Evolutionary conservation across 2,888 invertebrate species (phyloP).

Genomic region (Exephanes ischioxanthus): DNA sequence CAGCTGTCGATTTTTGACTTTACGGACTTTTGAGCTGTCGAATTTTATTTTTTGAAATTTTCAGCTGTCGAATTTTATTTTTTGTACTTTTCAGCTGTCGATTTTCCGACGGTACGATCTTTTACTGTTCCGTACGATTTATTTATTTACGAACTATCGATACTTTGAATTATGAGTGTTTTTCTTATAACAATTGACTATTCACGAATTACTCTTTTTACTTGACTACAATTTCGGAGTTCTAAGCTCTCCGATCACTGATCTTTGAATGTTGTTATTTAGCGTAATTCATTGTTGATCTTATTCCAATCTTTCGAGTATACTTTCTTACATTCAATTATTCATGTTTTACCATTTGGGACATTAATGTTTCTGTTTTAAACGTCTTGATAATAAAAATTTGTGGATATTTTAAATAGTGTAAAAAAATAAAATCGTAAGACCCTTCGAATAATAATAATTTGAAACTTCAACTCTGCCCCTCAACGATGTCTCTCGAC

Average conservation of each 20-base stretch:
- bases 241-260: neutral
- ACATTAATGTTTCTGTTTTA: neutral
- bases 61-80: neutral
- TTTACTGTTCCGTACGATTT: neutral
- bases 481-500: neutral
- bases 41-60: neutral
- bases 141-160: conserved; percentile 2
- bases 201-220: neutral
- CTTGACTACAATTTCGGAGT: neutral
- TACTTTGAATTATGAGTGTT: neutral
- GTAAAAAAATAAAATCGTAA: neutral
- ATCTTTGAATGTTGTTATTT: neutral
- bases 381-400: neutral
- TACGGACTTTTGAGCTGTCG: neutral
- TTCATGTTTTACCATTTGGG: neutral
- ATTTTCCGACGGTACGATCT: neutral
- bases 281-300: neutral
- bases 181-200: neutral
- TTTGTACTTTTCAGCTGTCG: neutral
- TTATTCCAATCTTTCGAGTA: neutral
- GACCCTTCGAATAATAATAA: neutral
- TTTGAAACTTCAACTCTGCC: conserved; percentile 4
- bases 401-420: neutral
- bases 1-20: neutral
- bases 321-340: neutral